Evolutionary conservation across 2,797 vertebrate species (phyloP).

Genomic region (Dermochelys coriacea): DNA sequence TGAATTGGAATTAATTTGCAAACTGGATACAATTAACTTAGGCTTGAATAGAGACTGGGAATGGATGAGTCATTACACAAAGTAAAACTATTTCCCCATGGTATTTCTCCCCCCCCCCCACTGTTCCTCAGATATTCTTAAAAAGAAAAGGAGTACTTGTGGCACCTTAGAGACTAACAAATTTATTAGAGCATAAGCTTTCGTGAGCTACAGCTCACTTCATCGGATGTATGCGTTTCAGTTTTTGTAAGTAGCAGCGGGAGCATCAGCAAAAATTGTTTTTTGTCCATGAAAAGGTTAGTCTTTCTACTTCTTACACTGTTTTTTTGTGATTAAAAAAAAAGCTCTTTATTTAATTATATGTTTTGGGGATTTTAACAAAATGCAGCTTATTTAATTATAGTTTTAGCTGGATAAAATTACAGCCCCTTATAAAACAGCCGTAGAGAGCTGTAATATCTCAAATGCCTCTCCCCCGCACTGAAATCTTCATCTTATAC

Average conservation of each 20-base stretch:
- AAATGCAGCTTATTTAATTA: neutral
- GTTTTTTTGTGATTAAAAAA: neutral
- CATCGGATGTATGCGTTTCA: neutral
- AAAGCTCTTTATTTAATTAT: neutral
- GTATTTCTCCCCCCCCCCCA: too few species aligned
- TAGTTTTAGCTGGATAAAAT: accelerated
- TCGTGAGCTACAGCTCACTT: too few species aligned
- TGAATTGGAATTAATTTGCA: too few species aligned
- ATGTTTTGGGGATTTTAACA: too few species aligned
- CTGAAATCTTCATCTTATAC: accelerated
- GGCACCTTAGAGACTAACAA: too few species aligned
- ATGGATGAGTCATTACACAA: too few species aligned
- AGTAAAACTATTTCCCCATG: too few species aligned
- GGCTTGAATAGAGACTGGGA: too few species aligned
- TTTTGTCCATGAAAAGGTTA: neutral
- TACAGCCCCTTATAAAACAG: accelerated
- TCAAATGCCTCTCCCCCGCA: accelerated
- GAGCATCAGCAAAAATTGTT: neutral
- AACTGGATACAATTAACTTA: too few species aligned
- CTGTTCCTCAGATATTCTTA: too few species aligned
- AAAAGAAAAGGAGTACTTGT: too few species aligned
- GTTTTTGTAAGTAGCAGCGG: neutral
- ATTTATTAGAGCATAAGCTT: too few species aligned
- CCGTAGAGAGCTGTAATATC: accelerated
- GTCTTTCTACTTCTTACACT: neutral